A percentile compares a stretch with the other conserved stretches of the same genome.
These are phyloP conservation scores for Cherax destructor DNA, from an alignment of 1,140 invertebrate genomes.

Conservation along the genomic window DNA sequence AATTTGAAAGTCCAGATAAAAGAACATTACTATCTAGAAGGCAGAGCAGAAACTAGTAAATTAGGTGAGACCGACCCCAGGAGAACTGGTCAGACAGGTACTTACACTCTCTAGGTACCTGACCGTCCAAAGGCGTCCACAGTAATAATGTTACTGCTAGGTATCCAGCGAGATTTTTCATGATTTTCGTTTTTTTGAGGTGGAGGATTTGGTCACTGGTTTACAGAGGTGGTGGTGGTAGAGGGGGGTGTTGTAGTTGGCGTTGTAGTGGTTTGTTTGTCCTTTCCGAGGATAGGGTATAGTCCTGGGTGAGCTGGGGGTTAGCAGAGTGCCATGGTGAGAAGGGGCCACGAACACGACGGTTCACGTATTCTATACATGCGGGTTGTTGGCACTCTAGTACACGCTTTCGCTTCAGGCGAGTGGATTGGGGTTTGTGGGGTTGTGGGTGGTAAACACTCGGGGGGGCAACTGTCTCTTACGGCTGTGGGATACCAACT, in stretches of 20 bases:
- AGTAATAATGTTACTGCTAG: background rate
- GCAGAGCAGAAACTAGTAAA: background rate
- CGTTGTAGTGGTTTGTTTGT: too few relatives aligned
- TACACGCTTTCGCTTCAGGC: too few relatives aligned
- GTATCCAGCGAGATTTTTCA: background rate
- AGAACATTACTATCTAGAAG: background rate
- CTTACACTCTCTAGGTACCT: constrained; percentile 5
- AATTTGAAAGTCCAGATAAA: too few relatives aligned
- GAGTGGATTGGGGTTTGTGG: too few relatives aligned
- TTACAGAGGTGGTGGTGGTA: background rate
- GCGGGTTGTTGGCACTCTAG: too few relatives aligned
- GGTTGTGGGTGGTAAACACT: too few relatives aligned
- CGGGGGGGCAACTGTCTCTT: background rate
- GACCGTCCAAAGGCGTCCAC: background rate
- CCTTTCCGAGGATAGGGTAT: too few relatives aligned
- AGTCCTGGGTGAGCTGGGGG: too few relatives aligned
- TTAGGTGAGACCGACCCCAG: background rate
- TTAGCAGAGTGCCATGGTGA: too few relatives aligned
- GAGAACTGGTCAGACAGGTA: background rate
- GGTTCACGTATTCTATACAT: too few relatives aligned
- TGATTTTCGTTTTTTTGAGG: background rate
- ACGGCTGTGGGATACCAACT: background rate
- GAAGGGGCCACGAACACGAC: too few relatives aligned
- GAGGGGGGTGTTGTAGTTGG: background rate
- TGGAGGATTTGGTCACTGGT: background rate